Evolutionary conservation across 2,888 invertebrate species (phyloP), one percentile per base, ranked within the genome.

Genomic region (Lasioglossum leucozonium): DNA sequence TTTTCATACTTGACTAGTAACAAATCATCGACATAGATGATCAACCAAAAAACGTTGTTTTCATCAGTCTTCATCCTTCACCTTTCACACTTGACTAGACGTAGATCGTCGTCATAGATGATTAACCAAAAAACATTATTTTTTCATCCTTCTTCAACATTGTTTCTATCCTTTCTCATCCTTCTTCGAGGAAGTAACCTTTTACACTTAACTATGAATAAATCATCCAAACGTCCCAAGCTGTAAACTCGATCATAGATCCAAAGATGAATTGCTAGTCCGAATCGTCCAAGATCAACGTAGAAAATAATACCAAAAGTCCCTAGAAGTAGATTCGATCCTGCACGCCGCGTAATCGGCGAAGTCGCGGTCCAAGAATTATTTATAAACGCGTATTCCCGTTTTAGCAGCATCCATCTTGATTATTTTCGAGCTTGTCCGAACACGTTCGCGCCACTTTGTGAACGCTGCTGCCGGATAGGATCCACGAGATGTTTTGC

Each of bases 371-470:
- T 84, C 73, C 84, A 80, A 84, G 30, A 62, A 30, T 80, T 85
- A 85, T 85, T 85, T 84, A 85, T 86, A 86, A 85, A 71, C 73
- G 79, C 47, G 77, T 69, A 44, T 69, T 37, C 72, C 72, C 18
- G 26, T 81, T 85, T 86, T 81, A 85, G 78, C 81, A 69, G 22
- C 77, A 44, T 77, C 71, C 69, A 44, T 44, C 69, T 44, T 72
- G 85, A 78, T 72, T 74, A 81, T 84, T 80, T 79, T 79, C 65
- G 58, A 84, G 71, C 58, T 44, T 71, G 30, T 72, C 30, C 76
- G 26, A 47, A 42, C n/a, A n/a, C 30, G 65, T 72, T 55, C 71
- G 77, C 44, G 44, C 10, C 26, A 71, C 51, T 37, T 37, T 22
- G 40, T 65, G 69, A 76, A 74, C 72, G 55, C 72, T 0, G 40